phyloP scores from a whole-genome alignment of 2,888 invertebrate genomes.

The Cephus rjabovi region DNA sequence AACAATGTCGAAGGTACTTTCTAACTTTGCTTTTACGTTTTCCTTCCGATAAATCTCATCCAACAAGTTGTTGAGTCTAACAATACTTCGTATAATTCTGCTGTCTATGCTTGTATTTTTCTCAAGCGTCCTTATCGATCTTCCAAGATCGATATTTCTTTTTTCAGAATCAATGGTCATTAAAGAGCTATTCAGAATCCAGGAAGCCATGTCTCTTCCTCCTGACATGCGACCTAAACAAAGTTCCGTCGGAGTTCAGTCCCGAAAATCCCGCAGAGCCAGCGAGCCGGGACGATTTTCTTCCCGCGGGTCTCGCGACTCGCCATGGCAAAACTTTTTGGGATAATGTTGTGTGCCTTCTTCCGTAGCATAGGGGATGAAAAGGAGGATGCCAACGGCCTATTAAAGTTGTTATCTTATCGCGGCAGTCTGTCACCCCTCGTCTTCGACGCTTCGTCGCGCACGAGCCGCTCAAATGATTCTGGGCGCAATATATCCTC shows the following conservation, averaged over 20 bases:
- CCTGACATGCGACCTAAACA: neutral
- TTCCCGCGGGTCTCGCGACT: too few species aligned
- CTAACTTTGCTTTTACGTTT: too few species aligned
- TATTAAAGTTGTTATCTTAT: conserved; percentile 24
- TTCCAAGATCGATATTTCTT: neutral
- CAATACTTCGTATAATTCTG: too few species aligned
- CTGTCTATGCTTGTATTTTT: too few species aligned
- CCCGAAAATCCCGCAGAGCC: neutral
- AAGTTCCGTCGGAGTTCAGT: neutral
- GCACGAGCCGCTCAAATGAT: conserved; percentile 7
- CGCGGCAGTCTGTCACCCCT: conserved; percentile 12
- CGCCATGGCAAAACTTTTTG: neutral
- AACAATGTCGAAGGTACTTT: too few species aligned
- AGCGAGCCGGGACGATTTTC: too few species aligned
- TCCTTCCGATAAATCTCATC: too few species aligned
- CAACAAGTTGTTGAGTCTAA: too few species aligned
- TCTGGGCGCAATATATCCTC: neutral
- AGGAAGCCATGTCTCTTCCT: neutral
- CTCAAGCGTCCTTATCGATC: neutral
- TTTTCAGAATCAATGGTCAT: neutral
- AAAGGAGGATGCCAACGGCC: conserved; percentile 3
- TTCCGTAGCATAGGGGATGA: neutral
- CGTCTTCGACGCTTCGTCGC: conserved; percentile 16
- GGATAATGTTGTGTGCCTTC: conserved; percentile 4
- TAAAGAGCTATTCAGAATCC: too few species aligned